phyloP scores from a whole-genome alignment of 2,113 vertebrate species.

The Thamnophis sirtalis region DNA sequence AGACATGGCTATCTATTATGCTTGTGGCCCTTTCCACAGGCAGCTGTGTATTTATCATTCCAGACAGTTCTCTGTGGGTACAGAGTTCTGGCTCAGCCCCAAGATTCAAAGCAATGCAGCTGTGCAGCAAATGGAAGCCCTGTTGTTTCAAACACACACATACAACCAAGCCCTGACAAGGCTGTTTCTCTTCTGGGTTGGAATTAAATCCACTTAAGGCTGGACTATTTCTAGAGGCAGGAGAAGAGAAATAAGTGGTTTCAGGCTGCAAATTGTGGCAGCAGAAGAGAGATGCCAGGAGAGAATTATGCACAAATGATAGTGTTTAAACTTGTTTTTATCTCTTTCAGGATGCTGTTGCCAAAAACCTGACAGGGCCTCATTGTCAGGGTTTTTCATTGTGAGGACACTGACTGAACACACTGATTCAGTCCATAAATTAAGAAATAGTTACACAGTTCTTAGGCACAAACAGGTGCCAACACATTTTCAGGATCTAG shows the following conservation, averaged over 20 bases:
- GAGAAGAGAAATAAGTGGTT: conserved; percentile 71
- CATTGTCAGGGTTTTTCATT: conserved; percentile 60
- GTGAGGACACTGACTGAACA: conserved; percentile 50
- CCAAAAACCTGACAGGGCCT: conserved; percentile 70
- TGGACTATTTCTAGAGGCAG: conserved; percentile 65
- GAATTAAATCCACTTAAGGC: conserved; percentile 67
- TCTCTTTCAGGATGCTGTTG: conserved; percentile 67
- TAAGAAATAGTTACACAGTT: conserved; percentile 60
- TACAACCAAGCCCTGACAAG: conserved; percentile 51
- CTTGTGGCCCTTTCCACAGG: conserved; percentile 46
- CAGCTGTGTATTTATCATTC: conserved; percentile 67
- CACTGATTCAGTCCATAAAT: conserved; percentile 58
- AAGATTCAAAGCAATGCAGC: conserved; percentile 51
- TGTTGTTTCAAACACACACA: conserved; percentile 39
- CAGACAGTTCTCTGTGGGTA: conserved; percentile 56
- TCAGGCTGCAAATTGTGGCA: conserved; percentile 67
- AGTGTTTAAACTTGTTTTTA: conserved; percentile 74
- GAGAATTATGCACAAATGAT: conserved; percentile 72
- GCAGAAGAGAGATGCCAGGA: conserved; percentile 66
- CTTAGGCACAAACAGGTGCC: conserved; percentile 8
- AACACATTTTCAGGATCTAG: not conserved
- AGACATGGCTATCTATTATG: conserved; percentile 30
- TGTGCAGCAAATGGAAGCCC: conserved; percentile 59
- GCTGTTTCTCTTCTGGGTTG: conserved; percentile 63
- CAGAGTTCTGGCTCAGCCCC: conserved; percentile 51